Evolutionary conservation across 2,888 invertebrate genomes (phyloP).

Genomic region (Baronia brevicornis): DNA sequence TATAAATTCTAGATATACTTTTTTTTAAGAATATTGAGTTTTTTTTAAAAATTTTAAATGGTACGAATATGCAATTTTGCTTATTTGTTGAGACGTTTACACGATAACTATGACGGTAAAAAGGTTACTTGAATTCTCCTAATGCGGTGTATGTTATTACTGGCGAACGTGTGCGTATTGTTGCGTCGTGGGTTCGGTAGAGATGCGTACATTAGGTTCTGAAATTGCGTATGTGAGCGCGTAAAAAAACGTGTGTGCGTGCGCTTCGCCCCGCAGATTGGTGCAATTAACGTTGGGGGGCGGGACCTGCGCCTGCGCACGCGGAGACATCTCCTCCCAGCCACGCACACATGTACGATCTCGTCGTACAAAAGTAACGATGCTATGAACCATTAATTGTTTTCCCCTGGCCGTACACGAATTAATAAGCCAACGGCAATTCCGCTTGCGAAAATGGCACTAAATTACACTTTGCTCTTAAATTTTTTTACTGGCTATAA

Average conservation of each 20-base stretch:
- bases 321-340: slow-evolving; percentile 64
- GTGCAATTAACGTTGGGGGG: slow-evolving; percentile 67
- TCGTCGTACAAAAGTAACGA: slow-evolving; percentile 42
- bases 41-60: slow-evolving; percentile 19
- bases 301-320: slow-evolving; percentile 63
- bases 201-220: too few relatives aligned
- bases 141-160: slow-evolving; percentile 38
- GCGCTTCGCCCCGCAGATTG: slow-evolving; percentile 57
- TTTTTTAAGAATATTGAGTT: too few relatives aligned
- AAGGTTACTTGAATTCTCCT: slow-evolving; percentile 36
- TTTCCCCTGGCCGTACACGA: slow-evolving; percentile 30
- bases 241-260: slow-evolving; percentile 52
- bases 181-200: too few relatives aligned
- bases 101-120: slow-evolving; percentile 21
- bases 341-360: slow-evolving; percentile 25
- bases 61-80: slow-evolving; percentile 18
- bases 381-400: slow-evolving; percentile 55
- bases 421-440: slow-evolving; percentile 24
- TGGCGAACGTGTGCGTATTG: slow-evolving; percentile 23
- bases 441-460: slow-evolving; percentile 26
- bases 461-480: slow-evolving; percentile 21
- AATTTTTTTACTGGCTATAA: not conserved
- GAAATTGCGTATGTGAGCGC: slow-evolving; percentile 23
- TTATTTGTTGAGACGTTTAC: too few relatives aligned
- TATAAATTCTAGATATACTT: too few relatives aligned